These are phyloP conservation scores for Phenganax marumi DNA, from an alignment of 92 coral and sea anemone genomes.

Conservation along the genomic window DNA sequence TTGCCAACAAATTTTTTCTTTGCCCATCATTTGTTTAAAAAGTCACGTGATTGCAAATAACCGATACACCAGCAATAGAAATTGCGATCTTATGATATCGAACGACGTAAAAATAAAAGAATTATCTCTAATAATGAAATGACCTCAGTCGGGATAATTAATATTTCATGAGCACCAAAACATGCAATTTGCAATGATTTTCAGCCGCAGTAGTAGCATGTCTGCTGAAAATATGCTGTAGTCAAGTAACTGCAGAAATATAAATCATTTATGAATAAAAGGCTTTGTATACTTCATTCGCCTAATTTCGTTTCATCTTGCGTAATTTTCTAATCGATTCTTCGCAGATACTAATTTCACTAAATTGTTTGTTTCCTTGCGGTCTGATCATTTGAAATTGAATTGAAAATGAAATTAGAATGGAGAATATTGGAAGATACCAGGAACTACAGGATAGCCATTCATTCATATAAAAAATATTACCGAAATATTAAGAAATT, in stretches of 20 bases:
- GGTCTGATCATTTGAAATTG: background rate
- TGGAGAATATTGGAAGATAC: background rate
- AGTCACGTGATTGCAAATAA: too few relatives aligned
- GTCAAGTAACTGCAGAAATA: background rate
- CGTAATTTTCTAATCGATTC: background rate
- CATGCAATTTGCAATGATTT: background rate
- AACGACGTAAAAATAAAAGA: background rate
- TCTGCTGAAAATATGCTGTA: background rate
- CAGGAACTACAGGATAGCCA: background rate
- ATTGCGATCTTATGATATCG: too few relatives aligned
- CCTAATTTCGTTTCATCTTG: background rate
- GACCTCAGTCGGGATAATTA: background rate
- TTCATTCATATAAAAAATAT: background rate
- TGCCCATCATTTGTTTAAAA: too few relatives aligned
- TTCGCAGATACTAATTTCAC: slow-evolving; percentile 10
- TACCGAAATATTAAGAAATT: too few relatives aligned
- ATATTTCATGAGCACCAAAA: slow-evolving; percentile 10
- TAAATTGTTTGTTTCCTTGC: background rate
- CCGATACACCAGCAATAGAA: too few relatives aligned
- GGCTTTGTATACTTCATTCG: background rate
- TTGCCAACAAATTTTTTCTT: too few relatives aligned
- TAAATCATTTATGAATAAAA: background rate
- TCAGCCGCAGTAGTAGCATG: background rate
- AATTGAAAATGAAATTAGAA: background rate
- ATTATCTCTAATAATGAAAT: background rate